Base-by-base conservation (phyloP, 2,113 vertebrate species). In the Melospiza georgiana region DNA sequence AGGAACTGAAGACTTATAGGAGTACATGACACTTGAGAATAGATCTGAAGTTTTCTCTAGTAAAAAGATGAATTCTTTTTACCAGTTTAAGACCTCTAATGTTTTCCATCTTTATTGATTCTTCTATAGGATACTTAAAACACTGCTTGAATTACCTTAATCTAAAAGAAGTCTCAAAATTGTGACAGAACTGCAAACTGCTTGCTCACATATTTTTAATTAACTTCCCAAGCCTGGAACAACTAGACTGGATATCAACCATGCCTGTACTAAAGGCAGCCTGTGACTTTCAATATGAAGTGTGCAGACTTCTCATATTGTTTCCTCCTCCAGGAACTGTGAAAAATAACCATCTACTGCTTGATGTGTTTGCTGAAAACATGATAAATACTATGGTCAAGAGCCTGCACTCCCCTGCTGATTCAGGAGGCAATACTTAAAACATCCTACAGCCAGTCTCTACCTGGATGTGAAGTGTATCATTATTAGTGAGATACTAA, bases 351-450 rank as follows among this genome's bases (percentile, higher is more conserved):
- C 19, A 67, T 7, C 16, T 54, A 35, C n/a, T 44, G 57, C 54
- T 68, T 72, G 39, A 84, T 11, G 20, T 35, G 8, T 7, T 52
- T 90, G 52, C 48, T 82, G 44, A 89, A 71, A 79, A 67, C 41
- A 67, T 0, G 0, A 44, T 9, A 61, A 3, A 33, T 27, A 57
- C 5, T 30, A 5, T 2, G 5, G 37, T 28, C 51, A 84, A 52
- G 23, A 75, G 10, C 11, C 39, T 68, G 30, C 11, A 43, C 28
- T 67, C 10, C 23, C 19, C 52, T 87, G 31, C 9, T 33, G 43
- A 87, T 59, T 67, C 51, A 91, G 63, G 3, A 31, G 6, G 46
- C 16, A 74, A 5, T 43, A 78, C 63, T 87, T 37, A 43, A 62
- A 49, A 75, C 39, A 82, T 11, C 13, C 33, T 23, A 37, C 0